Evolutionary conservation across 2,888 invertebrate genomes (phyloP).

Genomic region (Rotaria socialis): DNA sequence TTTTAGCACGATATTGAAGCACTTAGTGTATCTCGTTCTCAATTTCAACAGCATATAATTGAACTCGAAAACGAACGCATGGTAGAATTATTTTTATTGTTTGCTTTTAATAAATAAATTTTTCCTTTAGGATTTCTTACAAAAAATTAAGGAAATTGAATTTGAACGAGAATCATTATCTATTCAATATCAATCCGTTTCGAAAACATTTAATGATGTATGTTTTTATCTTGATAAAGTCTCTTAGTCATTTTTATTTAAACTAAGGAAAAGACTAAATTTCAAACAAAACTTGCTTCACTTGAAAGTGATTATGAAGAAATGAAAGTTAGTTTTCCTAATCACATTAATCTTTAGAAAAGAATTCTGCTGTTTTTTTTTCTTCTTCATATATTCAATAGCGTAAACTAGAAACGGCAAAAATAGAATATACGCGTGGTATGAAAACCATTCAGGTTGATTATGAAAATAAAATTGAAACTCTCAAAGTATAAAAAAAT

Average conservation of each 20-base stretch:
- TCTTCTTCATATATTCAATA: neutral
- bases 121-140: neutral
- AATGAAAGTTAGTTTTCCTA: neutral
- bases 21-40: neutral
- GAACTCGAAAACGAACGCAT: constrained; percentile 33
- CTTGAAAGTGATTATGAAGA: constrained; percentile 34
- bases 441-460: constrained; percentile 28
- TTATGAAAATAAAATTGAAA: constrained; percentile 34
- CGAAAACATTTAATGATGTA: constrained; percentile 10
- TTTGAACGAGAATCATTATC: constrained; percentile 21
- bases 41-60: constrained; percentile 2
- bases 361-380: neutral
- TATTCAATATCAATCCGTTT: neutral
- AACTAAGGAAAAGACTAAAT: neutral
- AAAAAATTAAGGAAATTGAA: constrained; percentile 9
- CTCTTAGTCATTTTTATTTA: neutral
- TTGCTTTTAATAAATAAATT: neutral
- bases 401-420: neutral
- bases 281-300: constrained; percentile 14
- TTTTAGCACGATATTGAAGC: constrained; percentile 13
- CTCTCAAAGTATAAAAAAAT: neutral
- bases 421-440: constrained; percentile 4
- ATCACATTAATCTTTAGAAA: neutral
- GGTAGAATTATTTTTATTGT: neutral
- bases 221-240: neutral